Evolutionary conservation across 2,888 invertebrate genomes (phyloP).

Genomic region (Tridacna crocea): DNA sequence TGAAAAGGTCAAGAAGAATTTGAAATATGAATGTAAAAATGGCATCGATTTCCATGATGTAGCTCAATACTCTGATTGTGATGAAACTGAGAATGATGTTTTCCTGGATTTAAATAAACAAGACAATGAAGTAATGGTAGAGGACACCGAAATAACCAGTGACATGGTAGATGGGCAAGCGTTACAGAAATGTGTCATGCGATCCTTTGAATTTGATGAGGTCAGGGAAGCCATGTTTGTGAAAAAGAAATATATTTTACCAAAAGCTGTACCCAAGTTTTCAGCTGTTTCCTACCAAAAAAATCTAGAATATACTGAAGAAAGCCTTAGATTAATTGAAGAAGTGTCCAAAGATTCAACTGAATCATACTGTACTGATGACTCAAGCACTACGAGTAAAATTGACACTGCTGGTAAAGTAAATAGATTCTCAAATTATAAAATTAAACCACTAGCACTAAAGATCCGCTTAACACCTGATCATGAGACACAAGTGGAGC

Average conservation of each 20-base stretch:
- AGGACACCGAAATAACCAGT: background rate
- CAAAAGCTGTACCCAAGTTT: background rate
- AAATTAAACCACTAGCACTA: background rate
- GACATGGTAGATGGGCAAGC: constrained; percentile 3
- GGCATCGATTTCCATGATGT: too few species aligned
- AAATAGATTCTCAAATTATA: background rate
- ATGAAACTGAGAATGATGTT: too few species aligned
- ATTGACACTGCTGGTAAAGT: background rate
- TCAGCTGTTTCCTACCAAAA: background rate
- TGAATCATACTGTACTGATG: too few species aligned
- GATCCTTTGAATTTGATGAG: constrained; percentile 14
- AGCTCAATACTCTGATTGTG: too few species aligned
- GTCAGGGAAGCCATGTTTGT: constrained; percentile 8
- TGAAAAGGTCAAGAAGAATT: too few species aligned
- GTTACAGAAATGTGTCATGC: constrained; percentile 6
- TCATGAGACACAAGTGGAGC: background rate
- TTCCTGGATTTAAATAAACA: too few species aligned
- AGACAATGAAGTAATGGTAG: background rate
- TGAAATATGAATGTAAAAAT: too few species aligned
- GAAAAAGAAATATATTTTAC: background rate
- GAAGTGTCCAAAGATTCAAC: too few species aligned
- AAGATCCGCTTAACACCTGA: background rate
- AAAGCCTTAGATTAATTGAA: background rate
- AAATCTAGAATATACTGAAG: background rate
- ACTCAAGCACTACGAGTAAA: too few species aligned